Percentiles rank a stretch among this genome's conserved stretches.
These are phyloP conservation scores for Congeria kusceri DNA, from an alignment of 2,888 invertebrate species.

Conservation along the genomic window DNA sequence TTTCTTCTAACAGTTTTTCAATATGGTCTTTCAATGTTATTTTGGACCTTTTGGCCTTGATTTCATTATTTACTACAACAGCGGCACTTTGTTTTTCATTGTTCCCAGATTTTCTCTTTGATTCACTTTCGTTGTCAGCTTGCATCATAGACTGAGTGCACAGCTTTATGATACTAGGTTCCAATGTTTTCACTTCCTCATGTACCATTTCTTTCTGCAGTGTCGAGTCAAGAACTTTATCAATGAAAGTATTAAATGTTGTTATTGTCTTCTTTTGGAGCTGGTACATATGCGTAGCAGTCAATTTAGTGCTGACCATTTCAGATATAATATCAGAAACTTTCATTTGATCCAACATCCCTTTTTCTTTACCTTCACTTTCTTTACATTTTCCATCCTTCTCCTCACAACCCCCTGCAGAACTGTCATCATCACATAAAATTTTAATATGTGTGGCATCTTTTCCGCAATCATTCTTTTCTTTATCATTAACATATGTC, in stretches of 20 bases:
- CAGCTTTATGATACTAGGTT: conserved; percentile 48
- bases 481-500: conserved; percentile 5
- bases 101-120: conserved; percentile 7
- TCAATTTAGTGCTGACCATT: conserved; percentile 24
- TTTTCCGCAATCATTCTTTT: not conserved
- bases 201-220: conserved; percentile 50
- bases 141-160: conserved; percentile 42
- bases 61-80: not conserved
- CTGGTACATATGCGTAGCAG: conserved; percentile 20
- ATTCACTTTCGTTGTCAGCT: conserved; percentile 8
- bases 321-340: conserved; percentile 47
- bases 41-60: conserved; percentile 13
- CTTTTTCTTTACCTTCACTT: not conserved
- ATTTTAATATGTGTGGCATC: conserved; percentile 8
- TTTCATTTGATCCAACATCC: conserved; percentile 19
- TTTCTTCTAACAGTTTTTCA: conserved; percentile 74
- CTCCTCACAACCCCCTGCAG: not conserved
- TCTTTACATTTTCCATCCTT: not conserved
- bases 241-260: conserved; percentile 77
- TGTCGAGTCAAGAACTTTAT: conserved; percentile 76
- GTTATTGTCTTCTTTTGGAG: conserved; percentile 54
- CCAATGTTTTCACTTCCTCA: conserved; percentile 28
- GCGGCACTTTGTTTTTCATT: conserved; percentile 19
- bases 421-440: conserved; percentile 5
- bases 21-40: conserved; percentile 77